These are phyloP conservation scores for Saccostrea cuccullata DNA, from an alignment of 1,140 invertebrate genomes.

Conservation along the genomic window DNA sequence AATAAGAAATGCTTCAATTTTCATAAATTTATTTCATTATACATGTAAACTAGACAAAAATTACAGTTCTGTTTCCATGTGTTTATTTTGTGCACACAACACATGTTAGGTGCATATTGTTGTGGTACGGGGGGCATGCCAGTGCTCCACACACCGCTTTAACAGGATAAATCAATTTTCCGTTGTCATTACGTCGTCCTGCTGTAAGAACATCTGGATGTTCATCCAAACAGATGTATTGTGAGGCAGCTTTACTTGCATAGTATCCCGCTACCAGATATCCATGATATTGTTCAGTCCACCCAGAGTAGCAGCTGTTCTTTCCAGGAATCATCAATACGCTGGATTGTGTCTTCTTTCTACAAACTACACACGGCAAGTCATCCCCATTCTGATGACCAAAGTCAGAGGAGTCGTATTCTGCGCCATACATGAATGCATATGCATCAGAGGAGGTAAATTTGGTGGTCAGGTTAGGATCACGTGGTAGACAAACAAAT, in stretches of 20 bases:
- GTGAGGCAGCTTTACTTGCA: background rate
- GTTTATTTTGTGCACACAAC: conserved; percentile 61
- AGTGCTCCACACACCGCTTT: conserved; percentile 53
- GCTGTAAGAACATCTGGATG: conserved; percentile 47
- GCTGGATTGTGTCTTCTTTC: background rate
- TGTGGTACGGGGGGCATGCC: conserved; percentile 58
- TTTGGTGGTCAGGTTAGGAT: conserved; percentile 1
- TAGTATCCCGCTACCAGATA: conserved; percentile 51
- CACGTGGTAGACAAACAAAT: conserved; percentile 47
- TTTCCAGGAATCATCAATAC: conserved; percentile 62
- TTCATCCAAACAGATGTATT: conserved; percentile 63
- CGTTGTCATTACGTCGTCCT: conserved; percentile 50
- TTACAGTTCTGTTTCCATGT: too few relatives aligned
- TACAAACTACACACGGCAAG: conserved; percentile 56
- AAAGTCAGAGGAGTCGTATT: conserved; percentile 44
- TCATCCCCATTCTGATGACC: background rate
- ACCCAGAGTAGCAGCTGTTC: conserved; percentile 57
- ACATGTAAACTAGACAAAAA: too few relatives aligned
- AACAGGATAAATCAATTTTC: conserved; percentile 57
- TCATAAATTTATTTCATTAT: too few relatives aligned
- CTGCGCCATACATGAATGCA: conserved; percentile 40
- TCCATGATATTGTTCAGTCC: conserved; percentile 60
- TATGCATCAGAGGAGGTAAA: too few relatives aligned
- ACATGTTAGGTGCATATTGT: conserved; percentile 56
- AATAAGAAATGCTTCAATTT: too few relatives aligned